phyloP scores from a whole-genome alignment of 2,888 invertebrate species.

The Xestoiulus laeticollis region DNA sequence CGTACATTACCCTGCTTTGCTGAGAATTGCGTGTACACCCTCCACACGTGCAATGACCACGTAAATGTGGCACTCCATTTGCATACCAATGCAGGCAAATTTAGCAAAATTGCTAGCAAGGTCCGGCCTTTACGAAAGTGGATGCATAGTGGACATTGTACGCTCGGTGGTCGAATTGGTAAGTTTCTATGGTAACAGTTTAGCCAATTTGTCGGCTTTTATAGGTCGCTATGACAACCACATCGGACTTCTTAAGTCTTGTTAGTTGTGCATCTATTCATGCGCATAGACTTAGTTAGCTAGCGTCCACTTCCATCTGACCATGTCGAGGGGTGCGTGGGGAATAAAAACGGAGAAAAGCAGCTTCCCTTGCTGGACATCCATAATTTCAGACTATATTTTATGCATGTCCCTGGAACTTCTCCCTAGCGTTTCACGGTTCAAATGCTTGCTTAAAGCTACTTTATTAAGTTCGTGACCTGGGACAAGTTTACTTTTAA shows the following conservation, averaged over 20 bases:
- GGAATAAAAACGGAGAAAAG: neutral
- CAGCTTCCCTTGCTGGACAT: neutral
- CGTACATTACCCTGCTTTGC: neutral
- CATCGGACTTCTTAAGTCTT: conserved; percentile 44
- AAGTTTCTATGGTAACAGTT: conserved; percentile 46
- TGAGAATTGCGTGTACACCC: no score
- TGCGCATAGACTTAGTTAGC: conserved; percentile 48
- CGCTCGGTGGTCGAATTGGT: conserved; percentile 25
- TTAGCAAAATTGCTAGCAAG: neutral
- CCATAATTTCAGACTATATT: neutral
- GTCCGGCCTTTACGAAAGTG: neutral
- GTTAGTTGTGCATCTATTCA: conserved; percentile 45
- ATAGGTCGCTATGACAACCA: conserved; percentile 36
- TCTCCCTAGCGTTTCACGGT: neutral
- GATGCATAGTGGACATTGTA: conserved; percentile 20
- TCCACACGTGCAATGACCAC: no score
- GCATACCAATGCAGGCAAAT: conserved; percentile 18
- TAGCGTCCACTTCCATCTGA: conserved; percentile 27
- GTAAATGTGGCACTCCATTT: neutral
- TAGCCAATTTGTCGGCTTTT: conserved; percentile 47
- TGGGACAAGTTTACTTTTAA: neutral
- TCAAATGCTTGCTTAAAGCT: neutral
- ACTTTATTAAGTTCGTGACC: neutral
- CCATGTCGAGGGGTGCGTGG: neutral
- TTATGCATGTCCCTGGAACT: neutral